Evolutionary conservation across 2,797 vertebrate genomes (phyloP).

Genomic region (Crax fasciolata): DNA sequence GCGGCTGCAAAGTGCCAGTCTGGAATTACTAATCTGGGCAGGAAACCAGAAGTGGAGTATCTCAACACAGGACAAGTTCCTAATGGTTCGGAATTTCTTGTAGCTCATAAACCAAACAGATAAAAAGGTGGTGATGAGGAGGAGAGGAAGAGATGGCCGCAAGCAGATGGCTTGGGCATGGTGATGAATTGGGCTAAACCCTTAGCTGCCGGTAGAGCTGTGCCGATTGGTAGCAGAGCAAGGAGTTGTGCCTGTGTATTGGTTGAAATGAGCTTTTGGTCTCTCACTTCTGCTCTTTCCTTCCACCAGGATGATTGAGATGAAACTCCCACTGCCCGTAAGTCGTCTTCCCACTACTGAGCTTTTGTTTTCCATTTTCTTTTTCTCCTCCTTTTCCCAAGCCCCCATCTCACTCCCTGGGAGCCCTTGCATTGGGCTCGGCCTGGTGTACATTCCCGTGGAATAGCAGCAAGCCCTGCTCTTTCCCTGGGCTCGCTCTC

Average conservation of each 20-base stretch:
- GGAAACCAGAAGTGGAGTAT: neutral
- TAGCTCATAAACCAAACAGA: neutral
- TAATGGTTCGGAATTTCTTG: neutral
- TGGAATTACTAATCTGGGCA: neutral
- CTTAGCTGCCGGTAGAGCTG: neutral
- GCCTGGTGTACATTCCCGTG: neutral
- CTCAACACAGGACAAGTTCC: neutral
- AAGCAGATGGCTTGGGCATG: neutral
- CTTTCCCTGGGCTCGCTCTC: neutral
- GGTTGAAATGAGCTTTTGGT: neutral
- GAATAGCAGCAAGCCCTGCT: neutral
- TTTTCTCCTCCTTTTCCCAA: neutral
- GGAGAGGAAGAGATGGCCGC: neutral
- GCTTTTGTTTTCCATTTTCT: neutral
- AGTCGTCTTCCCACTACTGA: neutral
- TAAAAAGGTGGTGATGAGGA: neutral
- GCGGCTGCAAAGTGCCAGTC: slow-evolving; percentile 5
- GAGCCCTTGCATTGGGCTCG: neutral
- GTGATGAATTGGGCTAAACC: neutral
- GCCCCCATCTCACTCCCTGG: fast-evolving
- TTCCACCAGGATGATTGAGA: neutral
- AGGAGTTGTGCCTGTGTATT: neutral
- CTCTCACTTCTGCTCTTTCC: neutral
- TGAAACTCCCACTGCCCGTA: neutral
- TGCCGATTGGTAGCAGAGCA: neutral